Conservation (phyloP, 2,113 vertebrate genomes). For the Ifrita kowaldi region DNA sequence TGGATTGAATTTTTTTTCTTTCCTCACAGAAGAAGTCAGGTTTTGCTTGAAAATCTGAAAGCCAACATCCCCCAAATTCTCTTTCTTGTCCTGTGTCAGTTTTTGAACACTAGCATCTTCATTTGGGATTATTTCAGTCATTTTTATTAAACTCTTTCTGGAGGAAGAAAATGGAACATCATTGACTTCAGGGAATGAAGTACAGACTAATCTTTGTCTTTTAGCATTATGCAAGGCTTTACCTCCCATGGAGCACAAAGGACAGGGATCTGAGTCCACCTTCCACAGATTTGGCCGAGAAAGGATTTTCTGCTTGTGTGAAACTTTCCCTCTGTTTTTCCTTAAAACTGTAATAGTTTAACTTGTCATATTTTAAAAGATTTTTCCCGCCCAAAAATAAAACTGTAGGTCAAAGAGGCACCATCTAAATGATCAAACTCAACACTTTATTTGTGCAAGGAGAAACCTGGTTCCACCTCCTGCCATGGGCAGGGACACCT, state of each 20-base stretch:
- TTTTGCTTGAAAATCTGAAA: not conserved
- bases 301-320: not conserved
- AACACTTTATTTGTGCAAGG: not conserved
- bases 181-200: not conserved
- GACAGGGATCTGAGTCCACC: not conserved
- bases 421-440: not conserved
- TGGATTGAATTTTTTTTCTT: not conserved
- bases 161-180: not conserved
- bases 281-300: not conserved
- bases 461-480: not conserved
- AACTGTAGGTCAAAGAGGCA: not conserved
- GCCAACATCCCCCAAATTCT: accelerated
- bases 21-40: not conserved
- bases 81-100: not conserved
- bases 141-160: not conserved
- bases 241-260: not conserved
- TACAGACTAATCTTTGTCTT: not conserved
- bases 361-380: not conserved
- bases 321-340: not conserved
- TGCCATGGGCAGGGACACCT: not conserved
- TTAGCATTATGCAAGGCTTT: not conserved
- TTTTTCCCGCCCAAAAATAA: accelerated
- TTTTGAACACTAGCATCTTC: not conserved
- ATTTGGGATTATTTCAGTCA: not conserved
- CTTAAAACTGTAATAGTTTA: not conserved